Evolutionary conservation across 2,797 vertebrate genomes (phyloP), one percentile per base, ranked within the genome.

Genomic region (Uromys caudimaculatus): DNA sequence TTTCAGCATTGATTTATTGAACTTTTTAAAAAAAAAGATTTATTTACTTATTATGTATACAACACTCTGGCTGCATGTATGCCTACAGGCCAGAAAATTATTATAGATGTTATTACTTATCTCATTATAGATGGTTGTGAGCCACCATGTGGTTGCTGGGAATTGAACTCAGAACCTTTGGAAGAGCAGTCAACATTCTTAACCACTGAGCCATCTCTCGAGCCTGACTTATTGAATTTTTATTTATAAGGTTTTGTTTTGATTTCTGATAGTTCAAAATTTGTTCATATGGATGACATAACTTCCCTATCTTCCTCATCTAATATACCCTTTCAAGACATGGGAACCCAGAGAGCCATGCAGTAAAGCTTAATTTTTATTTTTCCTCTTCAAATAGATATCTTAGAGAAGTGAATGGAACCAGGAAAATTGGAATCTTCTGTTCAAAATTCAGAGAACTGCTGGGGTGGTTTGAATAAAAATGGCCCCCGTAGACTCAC

Each of bases 401-500:
- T 32, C 32, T 44, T 54, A 75, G 50, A 17, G 13, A 87, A 47
- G 21, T 58, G 44, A 71, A 62, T 32, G 24, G 29, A 73, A 38
- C 29, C 62, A 77, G 88, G 82, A 41, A 94, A 91, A 76, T 54
- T 41, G 84, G 38, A 91, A 44, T 89, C 17, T 85, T 90, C 58
- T 90, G 19, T 93, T 96, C 54, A 82, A 84, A 95, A 89, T 81
- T 94, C n/a, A 81, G 29, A 38, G 6, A 81, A 58, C 23, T 38
- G 21, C 21, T 81, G 6, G 38, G 52, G 35, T 79, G 35, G 35
- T 38, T 54, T 41, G 54, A 58, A 14, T 56, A 38, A 67, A 35
- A 67, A 67, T 35, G 32, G 32, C 64, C 5, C 23, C 12, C 35
- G 16, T 38, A 58, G 54, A 23, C 54, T 54, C 54, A 38, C 23